Conservation (phyloP, 2,888 invertebrate species). For the Prosapia bicincta region DNA sequence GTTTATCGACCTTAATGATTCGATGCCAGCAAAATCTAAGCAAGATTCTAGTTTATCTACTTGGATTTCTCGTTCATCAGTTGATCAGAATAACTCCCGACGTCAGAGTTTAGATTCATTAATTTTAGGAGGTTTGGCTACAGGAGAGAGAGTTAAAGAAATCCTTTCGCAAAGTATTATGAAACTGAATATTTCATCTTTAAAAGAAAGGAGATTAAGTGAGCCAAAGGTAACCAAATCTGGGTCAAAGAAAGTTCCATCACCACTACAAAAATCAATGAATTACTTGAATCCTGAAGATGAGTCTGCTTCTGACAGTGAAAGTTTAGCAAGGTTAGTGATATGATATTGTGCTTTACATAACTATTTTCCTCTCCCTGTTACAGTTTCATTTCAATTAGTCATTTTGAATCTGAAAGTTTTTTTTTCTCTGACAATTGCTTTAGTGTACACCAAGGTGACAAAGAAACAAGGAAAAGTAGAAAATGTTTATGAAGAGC, state of each 20-base stretch:
- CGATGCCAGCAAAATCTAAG: constrained; percentile 41
- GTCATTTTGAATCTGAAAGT: no score
- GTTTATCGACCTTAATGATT: constrained; percentile 6
- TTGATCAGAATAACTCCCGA: constrained; percentile 44
- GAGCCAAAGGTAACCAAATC: constrained; percentile 52
- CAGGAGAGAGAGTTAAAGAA: constrained; percentile 77
- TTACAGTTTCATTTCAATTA: no score
- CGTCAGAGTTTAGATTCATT: constrained; percentile 74
- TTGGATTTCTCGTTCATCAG: constrained; percentile 56
- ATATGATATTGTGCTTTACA: no score
- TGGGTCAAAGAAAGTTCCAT: constrained; percentile 52
- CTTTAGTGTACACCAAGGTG: no score
- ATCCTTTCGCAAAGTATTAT: constrained; percentile 74
- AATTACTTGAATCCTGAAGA: constrained; percentile 62
- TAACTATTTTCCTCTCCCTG: no score
- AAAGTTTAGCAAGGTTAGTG: constrained; percentile 59
- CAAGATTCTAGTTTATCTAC: constrained; percentile 52
- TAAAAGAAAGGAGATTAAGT: constrained; percentile 70
- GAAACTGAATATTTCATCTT: constrained; percentile 64
- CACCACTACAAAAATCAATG: constrained; percentile 56
- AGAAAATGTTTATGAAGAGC: no score
- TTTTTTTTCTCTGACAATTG: no score
- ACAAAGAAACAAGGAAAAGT: no score
- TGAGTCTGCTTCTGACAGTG: constrained; percentile 64
- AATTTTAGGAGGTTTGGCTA: constrained; percentile 57